These are phyloP conservation scores for Pheosia tremula DNA, from an alignment of 2,888 invertebrate genomes.

Conservation along the genomic window DNA sequence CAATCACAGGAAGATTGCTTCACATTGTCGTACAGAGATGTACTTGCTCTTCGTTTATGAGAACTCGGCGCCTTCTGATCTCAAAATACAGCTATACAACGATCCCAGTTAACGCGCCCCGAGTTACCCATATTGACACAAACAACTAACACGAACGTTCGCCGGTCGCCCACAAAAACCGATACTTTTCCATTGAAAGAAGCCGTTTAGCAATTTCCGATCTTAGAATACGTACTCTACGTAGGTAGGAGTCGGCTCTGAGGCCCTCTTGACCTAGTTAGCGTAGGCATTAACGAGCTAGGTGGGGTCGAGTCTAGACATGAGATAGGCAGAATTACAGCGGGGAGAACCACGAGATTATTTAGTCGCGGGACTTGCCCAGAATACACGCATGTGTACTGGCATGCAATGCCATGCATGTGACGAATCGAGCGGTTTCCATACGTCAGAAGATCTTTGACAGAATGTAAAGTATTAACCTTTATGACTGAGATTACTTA, in stretches of 20 bases:
- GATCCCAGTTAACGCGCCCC: neutral
- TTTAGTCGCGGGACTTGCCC: neutral
- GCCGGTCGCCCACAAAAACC: conserved; percentile 8
- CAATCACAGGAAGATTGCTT: neutral
- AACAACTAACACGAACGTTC: neutral
- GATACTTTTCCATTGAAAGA: conserved; percentile 14
- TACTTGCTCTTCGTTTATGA: neutral
- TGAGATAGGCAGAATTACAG: conserved; percentile 11
- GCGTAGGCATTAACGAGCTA: conserved; percentile 22
- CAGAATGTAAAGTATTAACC: no score
- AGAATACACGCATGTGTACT: neutral
- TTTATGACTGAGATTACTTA: no score
- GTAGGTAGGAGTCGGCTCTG: conserved; percentile 17
- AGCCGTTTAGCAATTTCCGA: conserved; percentile 5
- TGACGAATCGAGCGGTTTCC: no score
- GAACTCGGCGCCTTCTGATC: conserved; percentile 4
- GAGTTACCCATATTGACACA: conserved; percentile 4
- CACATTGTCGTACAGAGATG: neutral
- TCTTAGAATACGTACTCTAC: conserved; percentile 9
- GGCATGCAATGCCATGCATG: no score
- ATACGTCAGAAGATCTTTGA: no score
- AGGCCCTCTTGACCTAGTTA: conserved; percentile 36
- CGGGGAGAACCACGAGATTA: neutral
- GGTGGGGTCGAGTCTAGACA: conserved; percentile 23
- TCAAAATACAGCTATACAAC: neutral